Percentiles rank a stretch among this genome's conserved stretches.
phyloP scores from a whole-genome alignment of 2,888 invertebrate genomes.

The Ceratothoa steindachneri region DNA sequence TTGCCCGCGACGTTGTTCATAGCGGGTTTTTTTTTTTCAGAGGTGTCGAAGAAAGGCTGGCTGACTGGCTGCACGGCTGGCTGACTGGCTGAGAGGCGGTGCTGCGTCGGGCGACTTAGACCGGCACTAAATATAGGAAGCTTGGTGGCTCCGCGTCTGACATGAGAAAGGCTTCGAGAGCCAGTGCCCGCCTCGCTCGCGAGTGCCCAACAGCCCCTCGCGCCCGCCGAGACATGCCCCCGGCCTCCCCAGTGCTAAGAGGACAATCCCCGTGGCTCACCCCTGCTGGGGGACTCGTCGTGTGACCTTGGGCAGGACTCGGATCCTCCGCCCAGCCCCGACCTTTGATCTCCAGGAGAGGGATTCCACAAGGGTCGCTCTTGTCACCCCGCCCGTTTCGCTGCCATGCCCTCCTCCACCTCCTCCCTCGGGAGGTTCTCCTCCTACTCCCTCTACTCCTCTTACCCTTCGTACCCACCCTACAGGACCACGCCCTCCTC shows the following conservation, averaged over 20 bases:
- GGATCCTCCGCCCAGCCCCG: background rate
- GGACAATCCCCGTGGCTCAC: slow-evolving; percentile 17
- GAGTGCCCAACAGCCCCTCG: background rate
- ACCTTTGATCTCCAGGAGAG: slow-evolving; percentile 23
- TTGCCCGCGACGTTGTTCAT: no score
- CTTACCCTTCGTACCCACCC: slow-evolving; percentile 26
- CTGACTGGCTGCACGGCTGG: background rate
- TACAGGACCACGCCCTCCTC: slow-evolving; percentile 23
- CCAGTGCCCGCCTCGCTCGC: background rate
- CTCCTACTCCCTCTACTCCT: slow-evolving; percentile 20
- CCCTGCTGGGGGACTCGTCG: slow-evolving; percentile 1
- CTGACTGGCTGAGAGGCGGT: no score
- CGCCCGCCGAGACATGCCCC: slow-evolving; percentile 10
- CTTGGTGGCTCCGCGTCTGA: slow-evolving; percentile 17
- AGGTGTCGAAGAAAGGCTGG: background rate
- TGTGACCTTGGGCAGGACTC: background rate
- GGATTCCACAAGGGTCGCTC: no score
- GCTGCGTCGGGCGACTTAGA: slow-evolving; percentile 26
- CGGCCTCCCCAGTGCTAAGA: background rate
- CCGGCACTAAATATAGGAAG: slow-evolving; percentile 33
- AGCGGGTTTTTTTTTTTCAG: background rate
- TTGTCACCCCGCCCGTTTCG: slow-evolving; percentile 25
- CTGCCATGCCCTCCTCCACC: slow-evolving; percentile 31
- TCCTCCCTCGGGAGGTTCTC: slow-evolving; percentile 25
- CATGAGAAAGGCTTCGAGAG: slow-evolving; percentile 9